Evolutionary conservation across 2,888 invertebrate species (phyloP), one percentile per base, ranked within the genome.

Genomic region (Sericinus montela): DNA sequence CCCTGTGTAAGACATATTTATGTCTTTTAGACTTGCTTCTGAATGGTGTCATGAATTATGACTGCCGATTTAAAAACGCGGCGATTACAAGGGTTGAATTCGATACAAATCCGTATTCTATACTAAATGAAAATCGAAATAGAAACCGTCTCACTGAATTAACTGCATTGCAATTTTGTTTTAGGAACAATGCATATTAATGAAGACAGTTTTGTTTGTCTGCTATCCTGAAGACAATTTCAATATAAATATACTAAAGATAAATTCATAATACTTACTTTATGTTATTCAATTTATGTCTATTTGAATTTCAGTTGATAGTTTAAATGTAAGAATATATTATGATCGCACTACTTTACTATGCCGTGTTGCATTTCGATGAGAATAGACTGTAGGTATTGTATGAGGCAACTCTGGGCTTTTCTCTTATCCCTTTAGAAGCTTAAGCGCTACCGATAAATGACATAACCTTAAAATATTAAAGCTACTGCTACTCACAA

Each of bases 1-100:
- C 38, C 41, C 48, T 37, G 48, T 40, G 37, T 43, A n/a, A 25
- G 49, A 16, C 40, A 50, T 48, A 50, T 52, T 58, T 50, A 48
- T 52, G 47, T 43, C 47, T 44, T 47, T 38, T 29, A 37, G 41
- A 45, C 37, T 29, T 46, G 37, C 34, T 46, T 16, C 15, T 51
- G 50, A 43, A 48, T 32, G 29, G 42, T 14, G n/a, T 36, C 25
- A 25, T 43, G 43, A 49, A 44, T 39, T 48, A 48, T 37, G 37
- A 32, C 16, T 14, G 38, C 10, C 14, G 23, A 6, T 48, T 48
- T 42, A 34, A 48, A 48, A 48, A 43, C 8, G 39, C 3, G 32
- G 11, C 37, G 23, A 43, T 48, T 48, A 48, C 30, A 23, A 30
- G 13, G 30, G 10, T 30, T 11, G 23, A 19, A 32, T n/a, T 38